Conservation (phyloP, 2,797 vertebrate species). For the Nasua narica region DNA sequence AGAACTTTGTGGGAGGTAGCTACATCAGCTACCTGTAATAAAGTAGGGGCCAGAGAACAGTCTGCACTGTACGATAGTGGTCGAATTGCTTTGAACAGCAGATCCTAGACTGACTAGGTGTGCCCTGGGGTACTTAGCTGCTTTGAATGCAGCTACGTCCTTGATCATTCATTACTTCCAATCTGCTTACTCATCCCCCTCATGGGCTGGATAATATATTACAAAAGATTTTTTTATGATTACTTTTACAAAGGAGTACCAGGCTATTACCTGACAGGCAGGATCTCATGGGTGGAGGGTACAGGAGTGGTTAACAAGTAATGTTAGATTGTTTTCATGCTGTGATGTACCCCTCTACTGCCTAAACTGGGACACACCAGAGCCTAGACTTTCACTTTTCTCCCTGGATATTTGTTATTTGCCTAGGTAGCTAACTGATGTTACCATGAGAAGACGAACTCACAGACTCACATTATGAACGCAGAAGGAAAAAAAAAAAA, state of each 20-base stretch:
- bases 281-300: not conserved
- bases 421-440: not conserved
- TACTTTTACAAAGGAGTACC: not conserved
- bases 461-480: not conserved
- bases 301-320: not conserved
- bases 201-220: not conserved
- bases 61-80: not conserved
- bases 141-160: not conserved
- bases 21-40: not conserved
- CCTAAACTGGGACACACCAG: not conserved
- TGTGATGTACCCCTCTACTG: not conserved
- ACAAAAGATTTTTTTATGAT: not conserved
- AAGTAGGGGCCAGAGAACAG: not conserved
- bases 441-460: not conserved
- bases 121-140: not conserved
- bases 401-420: not conserved
- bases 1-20: not conserved
- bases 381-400: not conserved
- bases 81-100: not conserved
- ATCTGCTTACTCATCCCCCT: not conserved
- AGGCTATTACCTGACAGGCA: not conserved
- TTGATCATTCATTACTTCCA: not conserved
- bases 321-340: not conserved
- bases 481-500: not conserved
- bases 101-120: not conserved